Percentiles rank a stretch among this genome's conserved stretches.
Evolutionary conservation across 1,140 invertebrate genomes (phyloP).

Genomic region (Hypothenemus hampei): DNA sequence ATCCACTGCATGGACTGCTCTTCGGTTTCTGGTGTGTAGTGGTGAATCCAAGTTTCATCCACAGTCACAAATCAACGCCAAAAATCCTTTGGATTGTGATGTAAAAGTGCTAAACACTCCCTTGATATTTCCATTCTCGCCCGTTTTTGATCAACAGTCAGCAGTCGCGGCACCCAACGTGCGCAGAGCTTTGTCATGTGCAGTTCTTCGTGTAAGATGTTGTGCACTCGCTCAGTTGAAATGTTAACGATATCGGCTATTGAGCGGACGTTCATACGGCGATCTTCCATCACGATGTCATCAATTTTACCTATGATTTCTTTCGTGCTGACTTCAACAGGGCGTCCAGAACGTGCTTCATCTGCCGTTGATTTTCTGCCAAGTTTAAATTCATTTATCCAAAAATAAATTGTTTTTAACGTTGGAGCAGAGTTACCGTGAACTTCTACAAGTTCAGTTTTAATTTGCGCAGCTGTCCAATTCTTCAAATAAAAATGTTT

Average conservation of each 20-base stretch:
- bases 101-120: conserved; percentile 17
- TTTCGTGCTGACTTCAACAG: conserved; percentile 33
- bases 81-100: conserved; percentile 28
- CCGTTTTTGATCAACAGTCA: conserved; percentile 7
- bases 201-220: conserved; percentile 23
- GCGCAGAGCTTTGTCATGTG: conserved; percentile 34
- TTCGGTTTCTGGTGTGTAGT: conserved; percentile 40
- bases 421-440: conserved; percentile 34
- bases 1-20: conserved; percentile 43
- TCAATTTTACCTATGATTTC: conserved; percentile 36
- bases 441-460: background rate
- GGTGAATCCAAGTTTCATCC: conserved; percentile 43
- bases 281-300: conserved; percentile 34
- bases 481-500: background rate
- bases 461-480: background rate
- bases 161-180: conserved; percentile 1
- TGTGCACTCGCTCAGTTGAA: conserved; percentile 24
- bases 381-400: conserved; percentile 36
- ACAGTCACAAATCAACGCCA: conserved; percentile 35
- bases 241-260: conserved; percentile 31
- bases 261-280: conserved; percentile 32
- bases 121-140: background rate
- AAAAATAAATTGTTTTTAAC: conserved; percentile 30
- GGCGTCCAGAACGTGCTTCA: conserved; percentile 35
- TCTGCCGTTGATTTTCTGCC: conserved; percentile 37